Evolutionary conservation across 2,797 vertebrate genomes (phyloP).

Genomic region (Lemur catta): DNA sequence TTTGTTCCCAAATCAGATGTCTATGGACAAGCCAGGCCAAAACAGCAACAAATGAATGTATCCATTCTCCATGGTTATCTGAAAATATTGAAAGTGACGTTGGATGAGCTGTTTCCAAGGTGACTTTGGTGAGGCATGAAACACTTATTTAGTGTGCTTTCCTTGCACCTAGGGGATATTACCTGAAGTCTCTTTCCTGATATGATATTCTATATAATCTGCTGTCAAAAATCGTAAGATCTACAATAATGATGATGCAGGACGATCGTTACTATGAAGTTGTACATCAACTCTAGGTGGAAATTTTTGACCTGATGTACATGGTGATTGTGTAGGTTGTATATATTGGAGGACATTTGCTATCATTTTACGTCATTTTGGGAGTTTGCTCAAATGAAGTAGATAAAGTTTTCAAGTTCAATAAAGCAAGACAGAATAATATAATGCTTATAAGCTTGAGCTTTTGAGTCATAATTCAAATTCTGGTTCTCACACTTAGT

Average conservation of each 20-base stretch:
- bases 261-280: neutral
- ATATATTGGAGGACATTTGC: neutral
- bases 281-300: neutral
- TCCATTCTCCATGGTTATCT: neutral
- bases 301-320: neutral
- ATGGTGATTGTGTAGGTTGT: neutral
- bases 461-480: conserved; percentile 27
- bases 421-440: neutral
- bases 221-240: neutral
- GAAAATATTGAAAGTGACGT: conserved; percentile 36
- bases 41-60: neutral
- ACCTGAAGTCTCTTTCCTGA: neutral
- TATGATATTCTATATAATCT: neutral
- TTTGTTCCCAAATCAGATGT: conserved; percentile 12
- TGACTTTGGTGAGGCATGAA: conserved; percentile 33
- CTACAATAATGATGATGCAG: neutral
- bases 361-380: neutral
- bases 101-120: conserved; percentile 19
- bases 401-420: neutral
- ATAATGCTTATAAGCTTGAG: neutral
- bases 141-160: neutral
- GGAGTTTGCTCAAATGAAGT: neutral
- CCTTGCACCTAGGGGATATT: neutral
- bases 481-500: neutral
- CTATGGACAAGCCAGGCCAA: neutral